Conservation (phyloP, 2,888 invertebrate genomes). For the Dryobota labecula region DNA sequence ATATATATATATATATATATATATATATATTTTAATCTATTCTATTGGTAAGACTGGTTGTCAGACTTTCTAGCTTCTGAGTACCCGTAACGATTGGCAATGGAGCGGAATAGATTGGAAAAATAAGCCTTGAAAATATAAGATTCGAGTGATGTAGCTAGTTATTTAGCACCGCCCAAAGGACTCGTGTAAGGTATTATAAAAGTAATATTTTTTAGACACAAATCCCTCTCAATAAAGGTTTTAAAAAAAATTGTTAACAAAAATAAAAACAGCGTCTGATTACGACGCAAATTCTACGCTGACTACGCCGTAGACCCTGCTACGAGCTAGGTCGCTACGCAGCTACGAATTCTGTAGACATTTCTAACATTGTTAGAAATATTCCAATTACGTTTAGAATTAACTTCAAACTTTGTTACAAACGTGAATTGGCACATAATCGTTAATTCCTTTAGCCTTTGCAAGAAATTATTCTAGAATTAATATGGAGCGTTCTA, state of each 20-base stretch:
- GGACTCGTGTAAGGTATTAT: background rate
- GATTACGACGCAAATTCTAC: no score
- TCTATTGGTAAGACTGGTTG: no score
- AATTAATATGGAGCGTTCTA: background rate
- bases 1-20: no score
- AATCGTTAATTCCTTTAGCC: constrained; percentile 16
- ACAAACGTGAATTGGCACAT: background rate
- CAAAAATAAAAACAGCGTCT: background rate
- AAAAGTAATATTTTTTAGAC: background rate
- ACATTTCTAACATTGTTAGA: constrained; percentile 8
- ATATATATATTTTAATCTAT: no score
- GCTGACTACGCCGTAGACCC: constrained; percentile 20
- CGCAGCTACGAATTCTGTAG: constrained; percentile 26
- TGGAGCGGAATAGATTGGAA: no score
- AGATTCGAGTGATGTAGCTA: background rate
- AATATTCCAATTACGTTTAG: constrained; percentile 21
- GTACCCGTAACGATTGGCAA: rapidly evolving
- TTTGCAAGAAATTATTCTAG: constrained; percentile 2
- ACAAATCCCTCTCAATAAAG: background rate
- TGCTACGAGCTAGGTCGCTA: constrained; percentile 21
- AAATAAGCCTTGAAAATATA: background rate
- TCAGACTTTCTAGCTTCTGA: background rate
- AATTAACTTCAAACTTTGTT: constrained; percentile 37
- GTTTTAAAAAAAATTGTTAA: background rate
- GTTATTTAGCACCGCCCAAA: background rate